Conservation (phyloP, 2,888 invertebrate genomes). For the Morinoia aosen region DNA sequence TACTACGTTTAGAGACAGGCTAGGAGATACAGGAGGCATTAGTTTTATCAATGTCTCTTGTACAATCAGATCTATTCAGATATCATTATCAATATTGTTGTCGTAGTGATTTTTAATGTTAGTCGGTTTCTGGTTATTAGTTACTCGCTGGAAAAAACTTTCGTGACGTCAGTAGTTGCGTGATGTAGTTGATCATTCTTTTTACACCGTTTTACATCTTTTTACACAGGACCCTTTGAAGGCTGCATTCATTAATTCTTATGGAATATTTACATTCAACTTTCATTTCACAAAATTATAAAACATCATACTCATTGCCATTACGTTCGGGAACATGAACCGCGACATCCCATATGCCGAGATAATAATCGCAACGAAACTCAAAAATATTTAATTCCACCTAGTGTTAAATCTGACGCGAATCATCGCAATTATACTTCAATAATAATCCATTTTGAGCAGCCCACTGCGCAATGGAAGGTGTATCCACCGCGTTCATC, state of each 20-base stretch:
- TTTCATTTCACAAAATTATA: neutral
- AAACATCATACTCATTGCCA: neutral
- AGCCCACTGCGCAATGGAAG: neutral
- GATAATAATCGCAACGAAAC: neutral
- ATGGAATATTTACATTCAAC: neutral
- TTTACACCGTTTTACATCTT: neutral
- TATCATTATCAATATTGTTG: too few relatives aligned
- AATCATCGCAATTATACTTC: neutral
- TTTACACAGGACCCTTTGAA: neutral
- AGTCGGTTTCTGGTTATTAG: too few relatives aligned
- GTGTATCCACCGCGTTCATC: neutral
- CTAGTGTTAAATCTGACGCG: neutral
- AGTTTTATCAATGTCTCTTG: too few relatives aligned
- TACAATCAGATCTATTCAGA: too few relatives aligned
- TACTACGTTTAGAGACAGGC: too few relatives aligned
- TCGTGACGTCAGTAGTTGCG: too few relatives aligned
- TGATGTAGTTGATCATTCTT: too few relatives aligned
- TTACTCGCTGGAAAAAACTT: too few relatives aligned
- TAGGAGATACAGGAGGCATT: too few relatives aligned
- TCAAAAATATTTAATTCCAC: neutral
- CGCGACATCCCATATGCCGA: neutral
- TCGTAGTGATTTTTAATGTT: too few relatives aligned
- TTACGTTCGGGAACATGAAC: neutral
- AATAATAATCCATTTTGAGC: neutral
- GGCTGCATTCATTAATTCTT: neutral